Percentiles rank a stretch among this genome's conserved stretches.
These are phyloP conservation scores for Bombus ignitus DNA, from an alignment of 1,140 invertebrate species.

Conservation along the genomic window DNA sequence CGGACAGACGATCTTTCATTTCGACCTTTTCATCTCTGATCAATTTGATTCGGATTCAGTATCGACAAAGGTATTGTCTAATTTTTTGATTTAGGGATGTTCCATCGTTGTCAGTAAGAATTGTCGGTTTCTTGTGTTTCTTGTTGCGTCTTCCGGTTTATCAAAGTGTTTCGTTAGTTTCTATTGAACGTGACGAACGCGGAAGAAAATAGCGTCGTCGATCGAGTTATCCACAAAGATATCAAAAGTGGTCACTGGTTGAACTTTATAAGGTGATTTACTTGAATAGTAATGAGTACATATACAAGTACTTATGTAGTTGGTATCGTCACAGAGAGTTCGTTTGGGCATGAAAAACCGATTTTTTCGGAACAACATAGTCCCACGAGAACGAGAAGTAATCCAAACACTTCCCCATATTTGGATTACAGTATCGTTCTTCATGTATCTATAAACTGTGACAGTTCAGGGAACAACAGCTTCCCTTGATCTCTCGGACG, in stretches of 20 bases:
- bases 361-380: not conserved
- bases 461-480: not conserved
- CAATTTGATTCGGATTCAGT: not conserved
- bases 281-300: not conserved
- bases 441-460: not conserved
- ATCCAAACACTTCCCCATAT: conserved; percentile 71
- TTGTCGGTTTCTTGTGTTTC: conserved; percentile 4
- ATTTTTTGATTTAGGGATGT: conserved; percentile 37
- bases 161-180: not conserved
- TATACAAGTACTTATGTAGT: not conserved
- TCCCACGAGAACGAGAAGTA: conserved; percentile 36
- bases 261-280: not conserved
- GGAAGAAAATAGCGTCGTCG: not conserved
- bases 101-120: conserved; percentile 36
- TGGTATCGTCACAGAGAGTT: not conserved
- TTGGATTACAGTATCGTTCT: conserved; percentile 57
- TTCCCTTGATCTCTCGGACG: not conserved
- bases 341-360: not conserved
- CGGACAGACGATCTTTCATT: conserved; percentile 2
- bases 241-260: conserved; percentile 27
- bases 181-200: not conserved
- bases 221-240: not conserved
- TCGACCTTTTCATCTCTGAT: not conserved
- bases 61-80: conserved; percentile 29
- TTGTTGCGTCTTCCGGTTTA: not conserved